Evolutionary conservation across 2,113 vertebrate genomes (phyloP).

Genomic region (Barnardius zonarius): DNA sequence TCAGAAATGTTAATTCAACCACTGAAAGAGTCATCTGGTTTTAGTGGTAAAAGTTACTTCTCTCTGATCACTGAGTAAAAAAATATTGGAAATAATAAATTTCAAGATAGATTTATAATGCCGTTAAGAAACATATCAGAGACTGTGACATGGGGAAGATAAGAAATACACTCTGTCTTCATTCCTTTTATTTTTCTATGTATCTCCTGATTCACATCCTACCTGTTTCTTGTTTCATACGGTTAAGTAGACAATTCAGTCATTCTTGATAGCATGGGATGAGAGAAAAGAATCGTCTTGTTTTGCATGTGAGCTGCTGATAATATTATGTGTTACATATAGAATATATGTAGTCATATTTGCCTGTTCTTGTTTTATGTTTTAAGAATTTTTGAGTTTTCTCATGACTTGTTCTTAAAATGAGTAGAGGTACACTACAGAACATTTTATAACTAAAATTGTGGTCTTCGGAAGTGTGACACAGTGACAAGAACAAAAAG

Average conservation of each 20-base stretch:
- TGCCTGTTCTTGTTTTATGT: neutral
- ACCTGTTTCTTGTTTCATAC: neutral
- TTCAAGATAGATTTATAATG: neutral
- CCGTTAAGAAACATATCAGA: neutral
- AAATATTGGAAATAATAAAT: neutral
- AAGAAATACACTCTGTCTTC: neutral
- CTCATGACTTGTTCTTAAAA: neutral
- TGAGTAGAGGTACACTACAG: neutral
- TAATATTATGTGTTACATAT: neutral
- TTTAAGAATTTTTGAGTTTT: neutral
- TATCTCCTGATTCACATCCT: neutral
- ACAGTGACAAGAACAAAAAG: neutral
- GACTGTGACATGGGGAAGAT: neutral
- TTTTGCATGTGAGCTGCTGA: neutral
- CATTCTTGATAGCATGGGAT: neutral
- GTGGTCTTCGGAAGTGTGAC: neutral
- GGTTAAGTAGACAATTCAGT: neutral
- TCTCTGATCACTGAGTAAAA: neutral
- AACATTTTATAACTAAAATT: neutral
- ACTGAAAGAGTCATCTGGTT: neutral
- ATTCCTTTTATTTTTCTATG: neutral
- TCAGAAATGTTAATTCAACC: neutral
- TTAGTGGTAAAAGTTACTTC: neutral
- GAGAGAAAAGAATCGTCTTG: neutral
- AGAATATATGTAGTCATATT: neutral